Conservation (phyloP, 2,113 vertebrate species). For the Hypomesus transpacificus region DNA sequence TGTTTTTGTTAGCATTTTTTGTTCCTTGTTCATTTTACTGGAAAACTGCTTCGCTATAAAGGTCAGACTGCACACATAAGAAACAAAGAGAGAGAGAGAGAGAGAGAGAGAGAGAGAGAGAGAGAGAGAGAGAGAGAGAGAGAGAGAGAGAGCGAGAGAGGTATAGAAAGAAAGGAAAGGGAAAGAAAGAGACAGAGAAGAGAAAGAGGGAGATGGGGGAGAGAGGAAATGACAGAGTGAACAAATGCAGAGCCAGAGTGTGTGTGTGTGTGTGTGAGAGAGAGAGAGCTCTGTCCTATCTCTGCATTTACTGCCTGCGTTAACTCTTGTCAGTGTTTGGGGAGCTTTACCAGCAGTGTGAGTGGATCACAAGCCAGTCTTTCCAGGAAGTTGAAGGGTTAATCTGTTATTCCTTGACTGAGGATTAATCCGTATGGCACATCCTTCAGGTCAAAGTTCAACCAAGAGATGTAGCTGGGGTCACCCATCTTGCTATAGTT, state of each 20-base stretch:
- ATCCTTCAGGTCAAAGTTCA: slow-evolving; percentile 50
- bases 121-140: neutral
- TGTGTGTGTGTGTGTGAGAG: too few relatives aligned
- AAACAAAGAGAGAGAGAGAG: neutral
- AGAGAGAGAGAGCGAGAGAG: too few relatives aligned
- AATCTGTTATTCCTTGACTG: slow-evolving; percentile 25
- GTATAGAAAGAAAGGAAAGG: too few relatives aligned
- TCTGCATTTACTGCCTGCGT: slow-evolving; percentile 4
- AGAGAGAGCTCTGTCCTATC: neutral
- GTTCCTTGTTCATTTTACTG: slow-evolving; percentile 30
- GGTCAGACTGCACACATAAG: slow-evolving; percentile 17
- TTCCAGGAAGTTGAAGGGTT: slow-evolving; percentile 29
- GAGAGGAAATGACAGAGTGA: too few relatives aligned
- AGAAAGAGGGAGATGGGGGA: too few relatives aligned
- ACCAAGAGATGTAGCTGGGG: slow-evolving; percentile 27
- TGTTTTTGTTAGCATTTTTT: slow-evolving; percentile 52
- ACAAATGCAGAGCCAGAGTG: too few relatives aligned
- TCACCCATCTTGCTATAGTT: slow-evolving; percentile 14
- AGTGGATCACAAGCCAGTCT: neutral
- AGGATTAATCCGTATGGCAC: slow-evolving; percentile 36
- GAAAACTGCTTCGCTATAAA: slow-evolving; percentile 43
- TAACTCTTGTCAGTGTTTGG: neutral
- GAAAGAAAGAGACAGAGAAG: too few relatives aligned
- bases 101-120: neutral
- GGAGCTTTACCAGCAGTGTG: neutral